Conservation (phyloP, 37 sponge, comb jelly and placozoan species). For the Tethya wilhelma region DNA sequence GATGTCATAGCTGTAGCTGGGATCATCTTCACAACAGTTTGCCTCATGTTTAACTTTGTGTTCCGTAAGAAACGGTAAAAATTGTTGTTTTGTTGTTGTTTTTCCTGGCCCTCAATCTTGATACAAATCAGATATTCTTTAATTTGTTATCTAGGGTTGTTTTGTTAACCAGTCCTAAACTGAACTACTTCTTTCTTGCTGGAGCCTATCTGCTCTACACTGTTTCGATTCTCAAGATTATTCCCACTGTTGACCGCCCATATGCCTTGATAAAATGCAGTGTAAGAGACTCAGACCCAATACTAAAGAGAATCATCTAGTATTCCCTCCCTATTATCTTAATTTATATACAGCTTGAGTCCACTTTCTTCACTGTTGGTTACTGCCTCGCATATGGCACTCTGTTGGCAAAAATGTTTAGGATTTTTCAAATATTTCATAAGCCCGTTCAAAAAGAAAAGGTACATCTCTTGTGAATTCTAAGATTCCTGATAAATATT, state of each 20-base stretch:
- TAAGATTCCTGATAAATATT: no score
- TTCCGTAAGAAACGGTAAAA: constrained; percentile 22
- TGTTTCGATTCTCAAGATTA: background rate
- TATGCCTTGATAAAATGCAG: background rate
- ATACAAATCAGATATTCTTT: background rate
- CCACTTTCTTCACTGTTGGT: background rate
- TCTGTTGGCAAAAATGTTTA: no score
- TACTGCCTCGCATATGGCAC: constrained; percentile 10
- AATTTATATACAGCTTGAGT: background rate
- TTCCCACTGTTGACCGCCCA: background rate
- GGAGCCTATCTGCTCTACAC: background rate
- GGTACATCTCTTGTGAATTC: no score
- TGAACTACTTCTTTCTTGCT: constrained; percentile 14
- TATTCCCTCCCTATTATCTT: no score
- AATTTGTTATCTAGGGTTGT: background rate
- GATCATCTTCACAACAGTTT: background rate
- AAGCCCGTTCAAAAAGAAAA: no score
- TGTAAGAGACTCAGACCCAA: background rate
- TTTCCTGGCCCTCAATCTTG: background rate
- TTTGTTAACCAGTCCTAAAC: background rate
- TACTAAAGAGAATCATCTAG: background rate
- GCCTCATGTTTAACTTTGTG: constrained; percentile 21
- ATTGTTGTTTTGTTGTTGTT: background rate
- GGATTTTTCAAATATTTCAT: no score
- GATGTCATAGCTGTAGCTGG: background rate